A percentile compares a stretch with the other conserved stretches of the same genome.
Conservation (phyloP, 1,140 invertebrate genomes). For the Trachelipus rathkii region DNA sequence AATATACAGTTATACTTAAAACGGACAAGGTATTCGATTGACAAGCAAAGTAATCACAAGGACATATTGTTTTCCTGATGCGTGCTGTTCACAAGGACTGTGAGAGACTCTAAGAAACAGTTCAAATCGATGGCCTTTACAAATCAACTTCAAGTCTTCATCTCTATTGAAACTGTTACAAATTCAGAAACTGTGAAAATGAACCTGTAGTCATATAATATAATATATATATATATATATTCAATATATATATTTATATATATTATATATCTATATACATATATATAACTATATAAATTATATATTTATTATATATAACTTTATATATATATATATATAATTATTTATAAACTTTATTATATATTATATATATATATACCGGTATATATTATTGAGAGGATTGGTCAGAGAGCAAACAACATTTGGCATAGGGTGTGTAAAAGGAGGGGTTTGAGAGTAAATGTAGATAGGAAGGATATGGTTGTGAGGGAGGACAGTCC, state of each 20-base stretch:
- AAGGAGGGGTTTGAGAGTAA: too few relatives aligned
- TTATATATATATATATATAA: neutral
- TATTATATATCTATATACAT: conserved; percentile 13
- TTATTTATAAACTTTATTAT: too few relatives aligned
- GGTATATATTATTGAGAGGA: too few relatives aligned
- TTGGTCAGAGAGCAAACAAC: too few relatives aligned
- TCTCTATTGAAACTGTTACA: conserved; percentile 46
- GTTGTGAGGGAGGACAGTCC: too few relatives aligned
- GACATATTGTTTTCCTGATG: conserved; percentile 81
- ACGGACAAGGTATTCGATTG: conserved; percentile 59
- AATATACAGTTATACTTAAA: conserved; percentile 1
- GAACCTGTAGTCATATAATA: conserved; percentile 24
- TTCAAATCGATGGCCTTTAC: conserved; percentile 73
- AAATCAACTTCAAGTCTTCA: conserved; percentile 73
- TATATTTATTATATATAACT: conserved; percentile 2
- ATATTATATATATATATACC: too few relatives aligned
- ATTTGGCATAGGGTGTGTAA: too few relatives aligned
- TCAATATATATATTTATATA: conserved; percentile 12
- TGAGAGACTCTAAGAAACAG: conserved; percentile 56
- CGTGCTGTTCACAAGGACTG: conserved; percentile 78
- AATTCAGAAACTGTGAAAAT: conserved; percentile 34
- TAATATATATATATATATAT: conserved; percentile 16
- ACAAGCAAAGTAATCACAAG: conserved; percentile 79
- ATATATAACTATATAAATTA: neutral
- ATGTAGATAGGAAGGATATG: too few relatives aligned